A percentile compares a stretch with the other conserved stretches of the same genome.
Evolutionary conservation across 1,140 invertebrate species (phyloP).

Genomic region (Aphaenogaster floridana): DNA sequence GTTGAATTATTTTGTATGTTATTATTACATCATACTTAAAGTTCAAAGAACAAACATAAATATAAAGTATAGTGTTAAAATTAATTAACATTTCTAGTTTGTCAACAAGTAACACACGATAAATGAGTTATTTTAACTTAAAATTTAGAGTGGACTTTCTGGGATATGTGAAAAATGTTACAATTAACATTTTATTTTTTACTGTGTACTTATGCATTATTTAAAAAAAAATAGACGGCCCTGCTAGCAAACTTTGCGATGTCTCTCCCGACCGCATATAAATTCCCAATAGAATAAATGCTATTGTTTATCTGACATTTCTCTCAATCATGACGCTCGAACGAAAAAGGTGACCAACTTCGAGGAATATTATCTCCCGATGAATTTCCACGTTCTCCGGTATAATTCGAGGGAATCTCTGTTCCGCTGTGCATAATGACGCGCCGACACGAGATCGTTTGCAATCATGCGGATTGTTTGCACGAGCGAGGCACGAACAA

Average conservation of each 20-base stretch:
- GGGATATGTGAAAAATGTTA: too few relatives aligned
- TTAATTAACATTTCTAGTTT: too few relatives aligned
- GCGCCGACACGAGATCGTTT: conserved; percentile 48
- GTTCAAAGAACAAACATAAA: too few relatives aligned
- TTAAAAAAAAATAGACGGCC: neutral
- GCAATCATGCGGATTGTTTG: conserved; percentile 55
- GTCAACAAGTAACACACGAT: too few relatives aligned
- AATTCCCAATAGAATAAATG: neutral
- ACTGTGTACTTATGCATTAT: neutral
- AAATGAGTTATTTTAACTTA: too few relatives aligned
- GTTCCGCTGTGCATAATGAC: conserved; percentile 25
- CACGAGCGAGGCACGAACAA: conserved; percentile 48
- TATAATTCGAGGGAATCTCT: conserved; percentile 19
- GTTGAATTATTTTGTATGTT: too few relatives aligned
- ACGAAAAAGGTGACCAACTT: neutral
- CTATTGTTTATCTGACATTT: neutral
- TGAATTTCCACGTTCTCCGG: neutral
- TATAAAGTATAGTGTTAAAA: too few relatives aligned
- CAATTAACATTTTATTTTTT: too few relatives aligned
- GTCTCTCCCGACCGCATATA: neutral
- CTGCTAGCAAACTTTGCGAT: too few relatives aligned
- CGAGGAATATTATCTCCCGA: neutral
- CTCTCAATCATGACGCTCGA: neutral
- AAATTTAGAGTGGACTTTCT: too few relatives aligned
- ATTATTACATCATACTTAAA: too few relatives aligned